Percentiles rank a stretch among this genome's conserved stretches.
These are phyloP conservation scores for Dermochelys coriacea DNA, from an alignment of 2,797 vertebrate species.

Conservation along the genomic window DNA sequence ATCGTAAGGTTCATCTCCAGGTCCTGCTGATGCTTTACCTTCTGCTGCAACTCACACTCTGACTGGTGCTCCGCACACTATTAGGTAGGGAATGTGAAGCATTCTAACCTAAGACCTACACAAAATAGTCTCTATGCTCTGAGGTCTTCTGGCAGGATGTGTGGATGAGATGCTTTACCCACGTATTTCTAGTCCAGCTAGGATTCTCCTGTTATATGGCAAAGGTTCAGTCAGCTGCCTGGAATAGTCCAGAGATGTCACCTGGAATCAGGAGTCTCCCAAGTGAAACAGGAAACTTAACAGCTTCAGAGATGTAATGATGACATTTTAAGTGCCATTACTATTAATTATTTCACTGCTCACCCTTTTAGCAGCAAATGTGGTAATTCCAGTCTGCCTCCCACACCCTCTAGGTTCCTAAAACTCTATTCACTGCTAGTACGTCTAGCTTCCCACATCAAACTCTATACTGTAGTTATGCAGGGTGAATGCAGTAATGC, in stretches of 20 bases:
- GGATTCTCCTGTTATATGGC: neutral
- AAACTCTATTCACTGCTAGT: fast-evolving
- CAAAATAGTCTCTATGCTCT: neutral
- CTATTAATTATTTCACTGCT: neutral
- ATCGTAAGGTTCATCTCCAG: neutral
- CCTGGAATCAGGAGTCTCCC: neutral
- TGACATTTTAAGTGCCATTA: neutral
- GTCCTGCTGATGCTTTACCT: neutral
- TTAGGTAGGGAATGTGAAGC: neutral
- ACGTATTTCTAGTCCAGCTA: neutral
- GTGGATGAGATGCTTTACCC: neutral
- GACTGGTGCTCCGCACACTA: neutral
- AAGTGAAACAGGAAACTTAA: neutral
- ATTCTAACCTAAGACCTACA: neutral
- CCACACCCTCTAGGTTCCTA: neutral
- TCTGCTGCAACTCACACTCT: neutral
- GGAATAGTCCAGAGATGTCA: neutral
- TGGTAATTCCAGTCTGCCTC: neutral
- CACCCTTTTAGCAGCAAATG: neutral
- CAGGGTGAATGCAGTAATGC: neutral
- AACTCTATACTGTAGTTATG: neutral
- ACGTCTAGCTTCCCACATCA: neutral
- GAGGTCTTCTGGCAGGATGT: neutral
- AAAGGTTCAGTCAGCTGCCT: neutral
- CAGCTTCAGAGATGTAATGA: neutral